phyloP scores from a whole-genome alignment of 2,113 vertebrate genomes.

The Castor canadensis region DNA sequence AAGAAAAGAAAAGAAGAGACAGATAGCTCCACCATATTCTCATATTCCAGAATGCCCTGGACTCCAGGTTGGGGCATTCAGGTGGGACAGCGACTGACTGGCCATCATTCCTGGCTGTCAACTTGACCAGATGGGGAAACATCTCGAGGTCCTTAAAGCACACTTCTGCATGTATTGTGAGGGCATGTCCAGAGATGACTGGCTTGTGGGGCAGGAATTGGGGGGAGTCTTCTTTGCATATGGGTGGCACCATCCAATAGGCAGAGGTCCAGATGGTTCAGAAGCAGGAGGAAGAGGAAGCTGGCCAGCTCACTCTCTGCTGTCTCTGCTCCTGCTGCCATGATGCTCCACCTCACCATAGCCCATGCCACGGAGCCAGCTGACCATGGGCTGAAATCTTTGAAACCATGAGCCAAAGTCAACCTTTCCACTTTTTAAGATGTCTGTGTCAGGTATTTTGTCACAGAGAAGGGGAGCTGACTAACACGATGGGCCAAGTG shows the following conservation, averaged over 20 bases:
- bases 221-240: background rate
- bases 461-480: background rate
- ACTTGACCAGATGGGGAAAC: background rate
- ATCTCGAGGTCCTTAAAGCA: background rate
- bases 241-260: background rate
- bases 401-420: background rate
- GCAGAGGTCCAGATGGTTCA: background rate
- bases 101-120: too few species aligned
- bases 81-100: too few species aligned
- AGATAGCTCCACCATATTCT: background rate
- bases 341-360: background rate
- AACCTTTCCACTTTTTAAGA: background rate
- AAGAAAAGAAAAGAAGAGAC: background rate
- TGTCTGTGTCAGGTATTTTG: background rate
- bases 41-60: background rate
- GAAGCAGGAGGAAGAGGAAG: too few species aligned
- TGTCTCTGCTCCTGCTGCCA: background rate
- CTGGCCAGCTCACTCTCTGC: background rate
- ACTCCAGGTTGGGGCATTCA: too few species aligned
- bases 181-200: background rate
- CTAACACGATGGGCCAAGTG: background rate
- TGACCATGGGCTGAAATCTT: too few species aligned
- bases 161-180: background rate
- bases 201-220: too few species aligned
- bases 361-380: background rate